Base-by-base conservation (phyloP, 2,113 vertebrate genomes). In the Pitta sordida region DNA sequence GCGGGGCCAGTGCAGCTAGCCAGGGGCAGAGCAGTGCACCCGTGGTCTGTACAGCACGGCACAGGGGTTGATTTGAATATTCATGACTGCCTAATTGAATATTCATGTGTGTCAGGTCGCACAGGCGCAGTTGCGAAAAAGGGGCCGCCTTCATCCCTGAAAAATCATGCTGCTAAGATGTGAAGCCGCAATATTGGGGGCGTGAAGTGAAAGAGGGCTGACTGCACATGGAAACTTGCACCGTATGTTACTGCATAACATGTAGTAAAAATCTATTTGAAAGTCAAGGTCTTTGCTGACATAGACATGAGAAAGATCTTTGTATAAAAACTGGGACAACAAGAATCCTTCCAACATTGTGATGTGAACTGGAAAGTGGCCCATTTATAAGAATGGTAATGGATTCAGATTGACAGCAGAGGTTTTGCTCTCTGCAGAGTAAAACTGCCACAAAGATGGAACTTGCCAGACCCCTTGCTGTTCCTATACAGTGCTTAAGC, bases 371-470 rank as follows among this genome's bases (percentile, higher is more conserved):
- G 26, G 67, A 32, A 71, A 63, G 59, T 20, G 16, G 9, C 29
- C 11, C 13, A 8, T 30, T 79, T 58, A 3, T 4, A 14, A 59
- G 46, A 62, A 53, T 7, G n/a, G 30, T 16, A 27, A 17, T 21
- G 13, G 29, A 17, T 41, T 67, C 22, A 59, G 20, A 14, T 3
- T 36, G 43, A 67, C 58, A 32, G 14, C 30, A 53, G 26, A 60
- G 14, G 7, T 65, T 92, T 65, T 65, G 20, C 23, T 52, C 9
- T 56, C 27, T 62, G 32, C 30, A 43, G 36, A 29, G 12, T 13
- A 9, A 0, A 1, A n/a, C 34, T 46, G 0, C 29, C 39, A 30
- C 13, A 29, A 56, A 56, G 52, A n/a, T 4, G 2, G 27, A 58
- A 12, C 11, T 52, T 44, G 8, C 24, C 67, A 75, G 21, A 75